Evolutionary conservation across 2,888 invertebrate genomes (phyloP).

Genomic region (Orgyia antiqua): DNA sequence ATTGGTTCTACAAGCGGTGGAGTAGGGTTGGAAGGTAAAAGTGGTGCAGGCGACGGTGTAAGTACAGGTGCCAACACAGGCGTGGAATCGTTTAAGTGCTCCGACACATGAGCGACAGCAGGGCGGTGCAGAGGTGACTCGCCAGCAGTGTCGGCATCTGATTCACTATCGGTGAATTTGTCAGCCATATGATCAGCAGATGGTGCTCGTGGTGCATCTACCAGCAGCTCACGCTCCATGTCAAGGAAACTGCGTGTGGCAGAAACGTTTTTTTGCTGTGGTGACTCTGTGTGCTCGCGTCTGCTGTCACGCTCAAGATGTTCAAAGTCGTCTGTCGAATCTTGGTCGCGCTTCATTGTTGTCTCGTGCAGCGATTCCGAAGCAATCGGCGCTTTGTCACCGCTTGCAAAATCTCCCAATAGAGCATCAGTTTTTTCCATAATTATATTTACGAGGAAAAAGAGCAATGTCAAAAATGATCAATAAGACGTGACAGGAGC

Average conservation of each 20-base stretch:
- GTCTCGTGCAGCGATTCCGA: constrained; percentile 22
- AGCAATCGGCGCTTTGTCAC: constrained; percentile 36
- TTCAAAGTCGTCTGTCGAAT: constrained; percentile 86
- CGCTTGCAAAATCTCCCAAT: constrained; percentile 54
- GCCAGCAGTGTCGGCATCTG: constrained; percentile 70
- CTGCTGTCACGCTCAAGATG: constrained; percentile 81
- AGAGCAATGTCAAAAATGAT: constrained; percentile 33
- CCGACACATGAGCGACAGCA: constrained; percentile 38
- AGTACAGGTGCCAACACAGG: constrained; percentile 22
- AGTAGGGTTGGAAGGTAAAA: constrained; percentile 48
- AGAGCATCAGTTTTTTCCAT: constrained; percentile 60
- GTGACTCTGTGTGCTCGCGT: constrained; percentile 50
- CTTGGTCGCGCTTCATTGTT: constrained; percentile 78
- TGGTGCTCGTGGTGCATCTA: constrained; percentile 51
- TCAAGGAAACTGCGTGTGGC: constrained; percentile 67
- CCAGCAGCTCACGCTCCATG: constrained; percentile 68
- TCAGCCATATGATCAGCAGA: constrained; percentile 68
- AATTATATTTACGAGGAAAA: constrained; percentile 27
- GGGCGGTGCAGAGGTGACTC: constrained; percentile 66
- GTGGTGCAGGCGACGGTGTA: constrained; percentile 18
- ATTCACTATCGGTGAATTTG: constrained; percentile 79
- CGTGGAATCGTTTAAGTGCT: constrained; percentile 24
- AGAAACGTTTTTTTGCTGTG: constrained; percentile 43
- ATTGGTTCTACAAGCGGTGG: constrained; percentile 20
- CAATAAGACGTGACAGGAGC: constrained; percentile 49